Percentiles rank a stretch among this genome's conserved stretches.
These are phyloP conservation scores for Poeciliopsis occidentalis DNA, from an alignment of 2,113 vertebrate species.

Conservation along the genomic window DNA sequence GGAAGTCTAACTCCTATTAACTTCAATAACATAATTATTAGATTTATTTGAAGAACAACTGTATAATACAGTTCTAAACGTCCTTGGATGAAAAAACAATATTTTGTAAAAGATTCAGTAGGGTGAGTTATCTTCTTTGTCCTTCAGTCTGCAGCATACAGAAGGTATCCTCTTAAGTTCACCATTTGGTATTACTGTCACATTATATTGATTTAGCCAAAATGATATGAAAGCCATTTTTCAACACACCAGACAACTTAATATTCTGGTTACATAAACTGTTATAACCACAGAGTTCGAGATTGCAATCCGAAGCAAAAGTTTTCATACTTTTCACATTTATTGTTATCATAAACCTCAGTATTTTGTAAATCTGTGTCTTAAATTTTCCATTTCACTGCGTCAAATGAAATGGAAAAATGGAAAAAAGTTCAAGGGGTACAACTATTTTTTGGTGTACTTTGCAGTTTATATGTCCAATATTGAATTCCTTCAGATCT, in stretches of 20 bases:
- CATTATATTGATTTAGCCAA: slow-evolving; percentile 27
- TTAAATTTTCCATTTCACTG: too few relatives aligned
- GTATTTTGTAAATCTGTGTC: too few relatives aligned
- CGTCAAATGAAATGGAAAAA: too few relatives aligned
- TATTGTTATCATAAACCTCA: too few relatives aligned
- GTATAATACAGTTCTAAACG: slow-evolving; percentile 45
- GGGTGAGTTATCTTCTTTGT: slow-evolving; percentile 23
- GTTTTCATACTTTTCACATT: too few relatives aligned
- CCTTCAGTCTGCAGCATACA: slow-evolving; percentile 6
- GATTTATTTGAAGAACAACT: slow-evolving; percentile 56
- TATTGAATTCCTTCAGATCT: background rate
- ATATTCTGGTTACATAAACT: slow-evolving; percentile 28
- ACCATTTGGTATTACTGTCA: slow-evolving; percentile 22
- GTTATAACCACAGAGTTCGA: background rate
- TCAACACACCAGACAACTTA: slow-evolving; percentile 27
- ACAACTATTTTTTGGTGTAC: too few relatives aligned
- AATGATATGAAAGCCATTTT: slow-evolving; percentile 37
- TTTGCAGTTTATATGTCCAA: background rate
- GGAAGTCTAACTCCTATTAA: slow-evolving; percentile 64
- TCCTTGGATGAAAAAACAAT: slow-evolving; percentile 42
- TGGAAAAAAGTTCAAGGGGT: too few relatives aligned
- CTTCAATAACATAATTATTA: slow-evolving; percentile 50
- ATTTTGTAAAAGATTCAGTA: slow-evolving; percentile 22
- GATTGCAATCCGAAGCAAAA: too few relatives aligned
- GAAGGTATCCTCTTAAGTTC: slow-evolving; percentile 24